phyloP scores from a whole-genome alignment of 2,888 invertebrate species.

The Entomobrya multifasciata region DNA sequence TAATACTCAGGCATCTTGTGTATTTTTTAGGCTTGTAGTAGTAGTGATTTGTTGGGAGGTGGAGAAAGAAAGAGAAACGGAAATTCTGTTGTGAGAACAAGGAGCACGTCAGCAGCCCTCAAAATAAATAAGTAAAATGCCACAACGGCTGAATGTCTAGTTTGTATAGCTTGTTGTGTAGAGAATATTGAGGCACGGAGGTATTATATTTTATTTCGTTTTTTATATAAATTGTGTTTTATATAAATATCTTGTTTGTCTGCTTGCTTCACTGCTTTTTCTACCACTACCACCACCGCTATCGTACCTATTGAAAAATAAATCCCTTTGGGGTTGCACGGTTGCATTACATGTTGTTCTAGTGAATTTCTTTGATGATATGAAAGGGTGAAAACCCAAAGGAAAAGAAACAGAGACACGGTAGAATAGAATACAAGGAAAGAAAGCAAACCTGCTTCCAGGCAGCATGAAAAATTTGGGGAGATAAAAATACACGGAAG shows the following conservation, averaged over 20 bases:
- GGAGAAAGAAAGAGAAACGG: slow-evolving; percentile 63
- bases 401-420: slow-evolving; percentile 22
- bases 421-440: neutral
- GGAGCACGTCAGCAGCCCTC: slow-evolving; percentile 62
- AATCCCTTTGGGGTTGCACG: slow-evolving; percentile 63
- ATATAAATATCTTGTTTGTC: slow-evolving; percentile 46
- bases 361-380: slow-evolving; percentile 56
- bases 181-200: neutral
- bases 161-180: neutral
- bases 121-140: slow-evolving; percentile 66
- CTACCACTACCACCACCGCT: slow-evolving; percentile 1
- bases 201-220: slow-evolving; percentile 22
- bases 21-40: too few relatives aligned
- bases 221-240: slow-evolving; percentile 43
- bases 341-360: slow-evolving; percentile 57
- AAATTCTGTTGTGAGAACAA: slow-evolving; percentile 62
- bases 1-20: too few relatives aligned
- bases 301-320: slow-evolving; percentile 65
- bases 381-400: slow-evolving; percentile 46
- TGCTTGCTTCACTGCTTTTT: slow-evolving; percentile 40
- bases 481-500: neutral
- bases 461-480: slow-evolving; percentile 12
- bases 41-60: slow-evolving; percentile 3
- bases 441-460: neutral
- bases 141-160: slow-evolving; percentile 9